A percentile compares a stretch with the other conserved stretches of the same genome.
These are phyloP conservation scores for Oncorhynchus tshawytscha DNA, from an alignment of 2,113 vertebrate species.

Conservation along the genomic window DNA sequence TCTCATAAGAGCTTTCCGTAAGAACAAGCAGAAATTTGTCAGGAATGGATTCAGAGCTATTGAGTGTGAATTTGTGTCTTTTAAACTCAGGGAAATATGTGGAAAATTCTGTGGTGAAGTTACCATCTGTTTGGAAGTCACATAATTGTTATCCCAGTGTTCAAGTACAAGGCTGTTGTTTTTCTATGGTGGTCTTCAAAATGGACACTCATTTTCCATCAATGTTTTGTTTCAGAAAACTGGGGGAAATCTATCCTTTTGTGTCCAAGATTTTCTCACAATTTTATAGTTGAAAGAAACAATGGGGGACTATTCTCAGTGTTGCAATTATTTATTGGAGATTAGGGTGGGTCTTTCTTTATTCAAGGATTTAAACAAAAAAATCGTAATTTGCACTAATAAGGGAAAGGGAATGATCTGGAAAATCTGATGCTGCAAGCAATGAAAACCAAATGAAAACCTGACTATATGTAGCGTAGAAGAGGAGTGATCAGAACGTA, in stretches of 20 bases:
- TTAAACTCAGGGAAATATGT: slow-evolving; percentile 58
- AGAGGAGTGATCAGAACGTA: slow-evolving; percentile 56
- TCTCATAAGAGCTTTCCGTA: too few relatives aligned
- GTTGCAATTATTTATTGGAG: slow-evolving; percentile 42
- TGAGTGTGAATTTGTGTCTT: slow-evolving; percentile 30
- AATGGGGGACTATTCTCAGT: slow-evolving; percentile 37
- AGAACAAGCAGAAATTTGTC: slow-evolving; percentile 13
- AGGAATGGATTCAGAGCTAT: slow-evolving; percentile 39
- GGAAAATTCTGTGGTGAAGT: slow-evolving; percentile 23
- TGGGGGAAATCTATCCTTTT: not conserved
- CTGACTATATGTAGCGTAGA: slow-evolving; percentile 75
- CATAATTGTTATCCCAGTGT: slow-evolving; percentile 6
- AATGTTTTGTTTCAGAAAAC: slow-evolving; percentile 8
- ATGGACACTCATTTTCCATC: not conserved
- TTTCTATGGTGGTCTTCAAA: slow-evolving; percentile 9
- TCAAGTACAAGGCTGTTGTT: slow-evolving; percentile 5
- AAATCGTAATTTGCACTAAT: slow-evolving; percentile 69
- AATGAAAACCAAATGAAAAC: slow-evolving; percentile 75
- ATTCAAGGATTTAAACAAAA: slow-evolving; percentile 8
- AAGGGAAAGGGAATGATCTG: slow-evolving; percentile 58
- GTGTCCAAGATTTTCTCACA: not conserved
- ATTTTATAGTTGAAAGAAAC: not conserved
- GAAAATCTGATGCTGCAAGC: slow-evolving; percentile 65
- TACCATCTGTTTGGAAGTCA: not conserved
- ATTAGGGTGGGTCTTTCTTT: slow-evolving; percentile 33